A percentile compares a stretch with the other conserved stretches of the same genome.
phyloP scores from a whole-genome alignment of 2,888 invertebrate species.

The Drosophila pseudotalamancana region DNA sequence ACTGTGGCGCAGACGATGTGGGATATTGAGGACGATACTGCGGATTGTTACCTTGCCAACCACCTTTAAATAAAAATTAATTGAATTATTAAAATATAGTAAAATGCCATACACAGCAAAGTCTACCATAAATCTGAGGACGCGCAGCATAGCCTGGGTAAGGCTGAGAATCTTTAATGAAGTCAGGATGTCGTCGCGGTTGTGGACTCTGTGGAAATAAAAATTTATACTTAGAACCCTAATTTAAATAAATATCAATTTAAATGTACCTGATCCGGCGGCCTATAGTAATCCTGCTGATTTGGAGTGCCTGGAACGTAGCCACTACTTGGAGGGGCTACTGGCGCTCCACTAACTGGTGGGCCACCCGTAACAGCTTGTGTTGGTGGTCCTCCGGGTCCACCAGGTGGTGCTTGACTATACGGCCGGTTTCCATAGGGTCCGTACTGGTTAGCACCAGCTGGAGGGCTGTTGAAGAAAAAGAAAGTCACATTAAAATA shows the following conservation, averaged over 20 bases:
- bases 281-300: conserved; percentile 86
- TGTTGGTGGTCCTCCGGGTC: conserved; percentile 85
- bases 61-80: conserved; percentile 80
- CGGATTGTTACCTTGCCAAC: conserved; percentile 87
- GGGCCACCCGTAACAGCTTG: conserved; percentile 83
- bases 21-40: conserved; percentile 85
- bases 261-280: conserved; percentile 83
- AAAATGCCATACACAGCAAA: neutral
- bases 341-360: conserved; percentile 83
- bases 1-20: conserved; percentile 81
- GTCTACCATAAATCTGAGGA: conserved; percentile 88
- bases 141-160: conserved; percentile 88
- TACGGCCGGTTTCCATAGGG: conserved; percentile 83
- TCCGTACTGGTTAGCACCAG: conserved; percentile 84
- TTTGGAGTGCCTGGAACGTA: conserved; percentile 85
- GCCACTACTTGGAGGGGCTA: conserved; percentile 84
- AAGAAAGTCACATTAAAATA: neutral
- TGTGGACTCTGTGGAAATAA: conserved; percentile 87
- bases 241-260: neutral
- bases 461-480: conserved; percentile 76
- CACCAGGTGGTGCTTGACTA: conserved; percentile 84
- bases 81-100: neutral
- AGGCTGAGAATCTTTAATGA: conserved; percentile 90
- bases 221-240: neutral
- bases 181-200: conserved; percentile 92